Percentiles rank a stretch among this genome's conserved stretches.
phyloP scores from a whole-genome alignment of 2,113 vertebrate species.

The Syrmaticus mikado region DNA sequence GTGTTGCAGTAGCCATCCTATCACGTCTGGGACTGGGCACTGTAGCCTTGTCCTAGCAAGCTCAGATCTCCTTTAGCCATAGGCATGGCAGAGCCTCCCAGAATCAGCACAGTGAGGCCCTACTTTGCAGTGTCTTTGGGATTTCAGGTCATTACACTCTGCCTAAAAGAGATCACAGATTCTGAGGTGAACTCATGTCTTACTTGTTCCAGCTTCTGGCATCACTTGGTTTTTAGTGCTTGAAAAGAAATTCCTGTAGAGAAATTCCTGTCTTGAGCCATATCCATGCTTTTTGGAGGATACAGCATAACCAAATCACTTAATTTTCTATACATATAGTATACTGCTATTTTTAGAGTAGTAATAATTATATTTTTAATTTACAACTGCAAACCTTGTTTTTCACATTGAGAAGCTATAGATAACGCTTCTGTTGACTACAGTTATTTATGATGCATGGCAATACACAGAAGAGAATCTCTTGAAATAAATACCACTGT shows the following conservation, averaged over 20 bases:
- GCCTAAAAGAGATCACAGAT: background rate
- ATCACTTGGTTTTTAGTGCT: background rate
- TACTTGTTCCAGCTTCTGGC: background rate
- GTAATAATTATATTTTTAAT: too few relatives aligned
- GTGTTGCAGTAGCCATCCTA: accelerated
- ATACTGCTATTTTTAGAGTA: background rate
- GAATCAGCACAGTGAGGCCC: accelerated
- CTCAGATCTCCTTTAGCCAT: too few relatives aligned
- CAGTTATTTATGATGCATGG: too few relatives aligned
- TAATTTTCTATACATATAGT: background rate
- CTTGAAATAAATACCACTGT: too few relatives aligned
- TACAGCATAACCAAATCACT: background rate
- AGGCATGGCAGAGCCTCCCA: background rate
- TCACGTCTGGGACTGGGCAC: accelerated
- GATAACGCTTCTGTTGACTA: too few relatives aligned
- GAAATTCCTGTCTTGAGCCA: background rate
- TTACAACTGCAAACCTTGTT: too few relatives aligned
- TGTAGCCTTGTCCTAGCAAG: background rate
- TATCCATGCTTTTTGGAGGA: background rate
- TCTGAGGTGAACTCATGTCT: background rate
- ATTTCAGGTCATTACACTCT: background rate
- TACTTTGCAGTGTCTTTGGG: background rate
- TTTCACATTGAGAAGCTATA: too few relatives aligned
- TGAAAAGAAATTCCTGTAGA: background rate
- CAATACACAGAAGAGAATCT: too few relatives aligned